Percentiles rank a stretch among this genome's conserved stretches.
phyloP scores from a whole-genome alignment of 37 sponge, comb jelly and placozoan genomes.

The Geodia barretti region DNA sequence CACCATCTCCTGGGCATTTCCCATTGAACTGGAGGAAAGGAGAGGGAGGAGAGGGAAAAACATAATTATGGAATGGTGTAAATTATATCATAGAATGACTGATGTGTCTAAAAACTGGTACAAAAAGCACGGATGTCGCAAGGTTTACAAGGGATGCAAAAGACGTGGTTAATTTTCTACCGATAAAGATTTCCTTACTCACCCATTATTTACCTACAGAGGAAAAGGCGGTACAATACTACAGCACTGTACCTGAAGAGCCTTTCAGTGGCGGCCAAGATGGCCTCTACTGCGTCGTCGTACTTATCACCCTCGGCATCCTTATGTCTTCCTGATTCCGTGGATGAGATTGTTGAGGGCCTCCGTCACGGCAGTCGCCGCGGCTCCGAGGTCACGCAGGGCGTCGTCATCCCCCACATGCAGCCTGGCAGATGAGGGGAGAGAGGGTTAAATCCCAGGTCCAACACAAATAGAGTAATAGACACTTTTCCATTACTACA shows the following conservation, averaged over 20 bases:
- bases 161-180: background rate
- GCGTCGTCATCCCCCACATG: slow-evolving; percentile 27
- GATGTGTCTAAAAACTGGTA: too few relatives aligned
- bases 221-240: background rate
- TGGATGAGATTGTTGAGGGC: slow-evolving; percentile 41
- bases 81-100: too few relatives aligned
- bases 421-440: background rate
- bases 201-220: background rate
- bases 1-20: slow-evolving; percentile 26
- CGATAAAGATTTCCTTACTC: background rate
- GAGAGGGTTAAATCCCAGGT: too few relatives aligned
- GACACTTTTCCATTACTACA: too few relatives aligned
- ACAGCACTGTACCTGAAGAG: background rate
- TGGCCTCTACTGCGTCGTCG: slow-evolving; percentile 29
- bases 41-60: background rate
- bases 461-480: too few relatives aligned
- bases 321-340: too few relatives aligned
- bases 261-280: slow-evolving; percentile 17
- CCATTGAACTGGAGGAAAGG: slow-evolving; percentile 1
- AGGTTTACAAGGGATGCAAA: background rate
- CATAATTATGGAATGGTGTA: too few relatives aligned
- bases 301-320: slow-evolving; percentile 2
- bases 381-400: slow-evolving; percentile 33
- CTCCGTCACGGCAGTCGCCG: slow-evolving; percentile 51
- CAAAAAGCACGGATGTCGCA: background rate